Percentiles rank a stretch among this genome's conserved stretches.
These are phyloP conservation scores for Nephrotoma flavescens DNA, from an alignment of 2,888 invertebrate species.

Conservation along the genomic window DNA sequence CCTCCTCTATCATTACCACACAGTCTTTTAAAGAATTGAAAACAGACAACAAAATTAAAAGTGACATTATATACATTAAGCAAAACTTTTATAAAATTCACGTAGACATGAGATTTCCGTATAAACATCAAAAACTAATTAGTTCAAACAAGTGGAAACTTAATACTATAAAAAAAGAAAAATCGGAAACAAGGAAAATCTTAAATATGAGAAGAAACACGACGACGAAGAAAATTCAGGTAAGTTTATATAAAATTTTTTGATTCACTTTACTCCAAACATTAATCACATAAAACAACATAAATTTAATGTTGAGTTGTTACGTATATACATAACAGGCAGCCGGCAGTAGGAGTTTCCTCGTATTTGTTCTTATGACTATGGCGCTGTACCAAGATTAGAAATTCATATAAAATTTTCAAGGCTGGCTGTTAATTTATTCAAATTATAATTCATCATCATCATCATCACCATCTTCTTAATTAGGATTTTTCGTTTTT, in stretches of 20 bases:
- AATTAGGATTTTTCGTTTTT: neutral
- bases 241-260: neutral
- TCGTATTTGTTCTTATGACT: too few species aligned
- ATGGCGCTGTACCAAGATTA: too few species aligned
- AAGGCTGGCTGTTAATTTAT: neutral
- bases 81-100: neutral
- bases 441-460: neutral
- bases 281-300: neutral
- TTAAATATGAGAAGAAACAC: neutral
- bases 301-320: neutral
- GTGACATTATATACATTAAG: too few species aligned
- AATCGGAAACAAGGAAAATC: neutral
- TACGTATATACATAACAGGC: neutral
- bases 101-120: neutral
- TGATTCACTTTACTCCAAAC: neutral
- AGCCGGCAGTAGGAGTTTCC: neutral
- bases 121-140: neutral
- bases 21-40: too few species aligned
- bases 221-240: neutral
- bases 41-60: too few species aligned
- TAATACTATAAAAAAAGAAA: neutral
- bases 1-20: too few species aligned
- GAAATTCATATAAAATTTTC: neutral
- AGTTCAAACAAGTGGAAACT: neutral
- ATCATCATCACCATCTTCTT: neutral